These are phyloP conservation scores for Antheraea pernyi DNA, from an alignment of 1,140 invertebrate species.

Conservation along the genomic window DNA sequence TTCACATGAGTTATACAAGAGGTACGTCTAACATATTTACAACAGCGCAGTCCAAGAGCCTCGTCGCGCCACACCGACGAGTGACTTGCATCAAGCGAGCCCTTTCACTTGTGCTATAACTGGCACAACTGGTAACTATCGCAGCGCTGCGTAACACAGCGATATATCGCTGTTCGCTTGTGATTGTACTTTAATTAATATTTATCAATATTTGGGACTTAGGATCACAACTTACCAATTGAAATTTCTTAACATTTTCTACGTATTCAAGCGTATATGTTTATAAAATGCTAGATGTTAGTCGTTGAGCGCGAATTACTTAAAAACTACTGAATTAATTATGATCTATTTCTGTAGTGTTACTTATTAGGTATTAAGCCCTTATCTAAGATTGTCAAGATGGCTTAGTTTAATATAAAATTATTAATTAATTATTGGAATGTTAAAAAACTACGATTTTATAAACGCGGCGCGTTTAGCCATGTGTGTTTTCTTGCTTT, in stretches of 20 bases:
- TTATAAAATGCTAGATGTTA: no score
- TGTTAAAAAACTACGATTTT: no score
- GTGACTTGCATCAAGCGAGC: constrained; percentile 10
- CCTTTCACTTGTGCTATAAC: constrained; percentile 8
- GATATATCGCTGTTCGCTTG: constrained; percentile 12
- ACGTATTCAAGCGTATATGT: no score
- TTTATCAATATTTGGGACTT: background rate
- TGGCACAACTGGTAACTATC: constrained; percentile 1
- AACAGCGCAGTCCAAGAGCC: constrained; percentile 1
- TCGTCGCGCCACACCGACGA: background rate
- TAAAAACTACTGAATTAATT: no score
- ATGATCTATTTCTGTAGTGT: no score
- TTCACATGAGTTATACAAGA: constrained; percentile 1
- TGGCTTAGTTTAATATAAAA: no score
- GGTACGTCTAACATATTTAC: background rate
- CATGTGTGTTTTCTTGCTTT: no score
- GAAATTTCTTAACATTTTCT: background rate
- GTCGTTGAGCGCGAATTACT: no score
- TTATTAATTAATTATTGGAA: no score
- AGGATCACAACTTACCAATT: background rate
- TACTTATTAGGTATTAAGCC: no score
- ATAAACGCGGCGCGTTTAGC: no score
- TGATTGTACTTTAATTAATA: constrained; percentile 7
- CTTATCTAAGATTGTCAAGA: no score
- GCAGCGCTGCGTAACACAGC: constrained; percentile 9